Evolutionary conservation across 2,797 vertebrate species (phyloP), one percentile per base, ranked within the genome.

Genomic region (Psittacula echo): DNA sequence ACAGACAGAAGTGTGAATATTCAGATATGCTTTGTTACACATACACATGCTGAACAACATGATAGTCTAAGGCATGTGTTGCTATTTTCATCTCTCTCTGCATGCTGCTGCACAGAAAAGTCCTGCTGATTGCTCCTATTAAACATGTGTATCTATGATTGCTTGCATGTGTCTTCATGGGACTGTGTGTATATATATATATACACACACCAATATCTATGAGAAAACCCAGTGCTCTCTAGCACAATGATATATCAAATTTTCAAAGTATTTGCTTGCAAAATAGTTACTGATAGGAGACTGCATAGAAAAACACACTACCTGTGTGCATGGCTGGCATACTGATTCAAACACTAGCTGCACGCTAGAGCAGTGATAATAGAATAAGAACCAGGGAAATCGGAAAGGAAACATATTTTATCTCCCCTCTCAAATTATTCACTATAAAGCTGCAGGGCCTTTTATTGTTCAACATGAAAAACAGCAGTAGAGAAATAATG

Each of bases 391-490:
- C 32, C 39, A 58, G 37, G 17, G 34, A 83, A 77, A 68, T 22
- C 11, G 50, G 50, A 80, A 39, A 87, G 8, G 30, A 92, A 81
- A 73, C 29, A 65, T 72, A 32, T 91, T 93, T 94, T 74, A 90
- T 67, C 64, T 77, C 6, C 26, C 23, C 10, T 81, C 68, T 85
- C 7, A 10, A 85, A 77, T 93, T 92, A 89, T 64, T 83, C 68
- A 72, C 56, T 67, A 19, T 72, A 85, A 76, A 92, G 64, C 47
- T 93, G 53, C 53, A 29, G 71, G 42, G 72, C 15, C 65, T 87
- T 97, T 96, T 89, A 90, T 50, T 65, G 61, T 77, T 92, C 32
- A 82, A 87, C 65, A 64, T 85, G 83, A 93, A 64, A 92, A 95
- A 82, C 50, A 80, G 75, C 13, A 82, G 42, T 47, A 47, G 89